Base-by-base conservation (phyloP, 1,140 invertebrate species). In the Cardiocondyla obscurior region DNA sequence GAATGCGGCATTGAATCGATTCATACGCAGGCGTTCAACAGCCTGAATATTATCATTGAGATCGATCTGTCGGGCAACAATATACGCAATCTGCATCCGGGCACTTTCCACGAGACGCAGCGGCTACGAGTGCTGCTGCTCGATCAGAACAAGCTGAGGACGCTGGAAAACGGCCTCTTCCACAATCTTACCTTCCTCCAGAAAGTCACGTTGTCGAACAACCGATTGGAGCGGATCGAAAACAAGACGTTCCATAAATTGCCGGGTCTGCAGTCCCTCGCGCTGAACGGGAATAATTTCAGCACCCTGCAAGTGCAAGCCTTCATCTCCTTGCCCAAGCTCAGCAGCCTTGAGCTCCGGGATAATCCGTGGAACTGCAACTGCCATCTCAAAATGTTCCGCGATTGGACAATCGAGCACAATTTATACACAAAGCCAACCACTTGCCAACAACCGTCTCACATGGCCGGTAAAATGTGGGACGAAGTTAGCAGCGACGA, bases 281-380 rank as follows among this genome's bases (percentile, higher is more conserved):
- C 95, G 64, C 91, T 98, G 19, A 95, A 96, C 69, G 95, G 95
- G 14, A 98, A 98, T 88, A 96, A 96, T 83, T 91, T 98, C 16
- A 95, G 95, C 3, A 93, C 95, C 19, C 87, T 97, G 16, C 96
- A 96, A 88, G 85, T 95, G 16, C 94, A 95, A 14, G 95, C 94
- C 0, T 95, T 97, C 44, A 94, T 94, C 44, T 92, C 94, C n/a
- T 91, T 97, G 39, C 93, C 94, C 0, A 96, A 95, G 42, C 92
- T 98, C 19, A 95, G 95, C n/a, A 96, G 96, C 83, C 92, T 98
- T 1, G 96, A 96, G 69, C 93, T 99, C 0, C 95, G 96, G 72
- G 96, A 96, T 74, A 99, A 99, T 91, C 96, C 96, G 0, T 99
- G 98, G 98, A 95, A 96, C 53, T 99, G 98, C 90, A 97, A 98